These are phyloP conservation scores for Nixonia krombeini DNA, from an alignment of 1,140 invertebrate genomes.

Conservation along the genomic window DNA sequence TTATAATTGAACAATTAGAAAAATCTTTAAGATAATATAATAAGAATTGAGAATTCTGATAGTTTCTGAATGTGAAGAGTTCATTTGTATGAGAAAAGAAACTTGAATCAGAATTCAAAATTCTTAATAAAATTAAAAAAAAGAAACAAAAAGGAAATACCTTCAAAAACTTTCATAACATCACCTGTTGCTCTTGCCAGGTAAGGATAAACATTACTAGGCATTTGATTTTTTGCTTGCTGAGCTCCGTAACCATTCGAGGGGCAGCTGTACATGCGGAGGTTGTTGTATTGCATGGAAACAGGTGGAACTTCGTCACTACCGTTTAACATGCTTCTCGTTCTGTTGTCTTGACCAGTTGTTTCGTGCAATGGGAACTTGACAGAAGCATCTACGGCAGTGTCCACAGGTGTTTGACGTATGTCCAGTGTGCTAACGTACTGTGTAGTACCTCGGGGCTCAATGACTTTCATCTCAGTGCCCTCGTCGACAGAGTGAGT, in stretches of 20 bases:
- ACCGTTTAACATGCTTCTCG: constrained; percentile 54
- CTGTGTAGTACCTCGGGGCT: constrained; percentile 58
- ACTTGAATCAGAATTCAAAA: too few species aligned
- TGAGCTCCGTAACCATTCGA: constrained; percentile 29
- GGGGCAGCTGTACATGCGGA: constrained; percentile 38
- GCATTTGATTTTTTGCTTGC: constrained; percentile 33
- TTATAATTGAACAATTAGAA: too few species aligned
- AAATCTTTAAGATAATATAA: too few species aligned
- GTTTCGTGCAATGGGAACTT: constrained; percentile 62
- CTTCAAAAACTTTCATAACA: constrained; percentile 36
- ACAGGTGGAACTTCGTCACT: constrained; percentile 57
- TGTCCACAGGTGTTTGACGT: constrained; percentile 62
- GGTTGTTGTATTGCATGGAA: constrained; percentile 64
- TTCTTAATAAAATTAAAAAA: too few species aligned
- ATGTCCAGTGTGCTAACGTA: constrained; percentile 73
- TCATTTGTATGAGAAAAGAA: too few species aligned
- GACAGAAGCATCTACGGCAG: constrained; percentile 61
- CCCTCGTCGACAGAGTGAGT: constrained; percentile 63
- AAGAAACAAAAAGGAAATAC: constrained; percentile 36
- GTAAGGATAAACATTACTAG: constrained; percentile 26
- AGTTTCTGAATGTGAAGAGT: too few species aligned
- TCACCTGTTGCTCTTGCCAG: constrained; percentile 32
- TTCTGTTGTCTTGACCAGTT: constrained; percentile 53
- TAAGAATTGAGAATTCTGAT: too few species aligned
- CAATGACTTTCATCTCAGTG: constrained; percentile 69